Evolutionary conservation across 2,888 invertebrate species (phyloP).

Genomic region (Synergus umbraculus): DNA sequence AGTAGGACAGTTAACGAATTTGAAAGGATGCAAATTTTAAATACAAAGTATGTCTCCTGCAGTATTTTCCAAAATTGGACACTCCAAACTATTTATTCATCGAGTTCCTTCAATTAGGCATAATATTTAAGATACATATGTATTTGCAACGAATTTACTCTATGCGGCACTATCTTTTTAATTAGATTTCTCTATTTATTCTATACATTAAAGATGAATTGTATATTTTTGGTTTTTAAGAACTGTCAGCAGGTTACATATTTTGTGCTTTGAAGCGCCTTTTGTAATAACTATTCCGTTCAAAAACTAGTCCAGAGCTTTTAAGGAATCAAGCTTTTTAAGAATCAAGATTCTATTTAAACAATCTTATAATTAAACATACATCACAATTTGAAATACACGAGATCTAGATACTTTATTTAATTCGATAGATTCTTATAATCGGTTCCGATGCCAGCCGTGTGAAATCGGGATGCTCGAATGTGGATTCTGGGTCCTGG

Average conservation of each 20-base stretch:
- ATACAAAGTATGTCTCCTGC: conserved; percentile 20
- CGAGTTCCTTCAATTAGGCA: neutral
- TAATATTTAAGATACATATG: conserved; percentile 11
- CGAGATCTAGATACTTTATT: conserved; percentile 7
- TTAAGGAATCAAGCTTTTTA: neutral
- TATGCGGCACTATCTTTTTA: neutral
- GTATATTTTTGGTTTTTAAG: neutral
- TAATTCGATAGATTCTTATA: neutral
- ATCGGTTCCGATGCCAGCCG: neutral
- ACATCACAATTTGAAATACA: neutral
- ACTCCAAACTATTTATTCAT: neutral
- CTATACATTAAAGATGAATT: neutral
- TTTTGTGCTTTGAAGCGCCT: neutral
- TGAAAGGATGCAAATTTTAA: conserved; percentile 8
- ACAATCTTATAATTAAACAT: neutral
- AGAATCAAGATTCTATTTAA: neutral
- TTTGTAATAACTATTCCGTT: conserved; percentile 7
- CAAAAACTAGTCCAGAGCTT: neutral
- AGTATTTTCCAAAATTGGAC: conserved; percentile 19
- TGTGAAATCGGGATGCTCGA: conserved; percentile 6
- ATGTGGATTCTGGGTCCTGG: conserved; percentile 55
- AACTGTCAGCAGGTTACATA: neutral
- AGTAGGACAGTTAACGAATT: conserved; percentile 25
- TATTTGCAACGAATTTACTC: neutral
- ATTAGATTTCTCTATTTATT: neutral